phyloP scores from a whole-genome alignment of 2,888 invertebrate species.

The Pheosia gnoma region DNA sequence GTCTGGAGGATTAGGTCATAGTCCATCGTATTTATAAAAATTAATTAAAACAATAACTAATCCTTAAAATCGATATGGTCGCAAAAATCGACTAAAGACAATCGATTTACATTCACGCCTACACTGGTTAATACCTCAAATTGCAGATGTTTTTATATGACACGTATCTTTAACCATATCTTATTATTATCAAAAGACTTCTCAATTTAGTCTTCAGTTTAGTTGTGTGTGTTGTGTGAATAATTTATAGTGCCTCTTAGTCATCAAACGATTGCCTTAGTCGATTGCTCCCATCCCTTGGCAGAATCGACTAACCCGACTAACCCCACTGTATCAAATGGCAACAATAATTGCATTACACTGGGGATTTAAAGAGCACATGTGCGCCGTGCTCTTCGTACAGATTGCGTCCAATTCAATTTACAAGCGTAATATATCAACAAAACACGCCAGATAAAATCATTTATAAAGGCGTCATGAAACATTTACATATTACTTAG shows the following conservation, averaged over 20 bases:
- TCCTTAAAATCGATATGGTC: too few relatives aligned
- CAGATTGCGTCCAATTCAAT: constrained; percentile 80
- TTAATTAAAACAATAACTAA: too few relatives aligned
- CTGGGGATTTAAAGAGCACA: constrained; percentile 57
- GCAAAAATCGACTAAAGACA: too few relatives aligned
- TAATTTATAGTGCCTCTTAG: too few relatives aligned
- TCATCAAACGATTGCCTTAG: background rate
- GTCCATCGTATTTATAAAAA: too few relatives aligned
- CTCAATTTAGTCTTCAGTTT: background rate
- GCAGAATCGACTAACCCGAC: constrained; percentile 5
- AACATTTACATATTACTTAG: constrained; percentile 66
- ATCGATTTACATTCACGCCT: too few relatives aligned
- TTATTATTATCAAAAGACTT: too few relatives aligned
- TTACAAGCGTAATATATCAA: constrained; percentile 78
- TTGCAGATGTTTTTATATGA: too few relatives aligned
- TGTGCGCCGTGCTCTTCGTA: constrained; percentile 54
- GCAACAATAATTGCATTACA: constrained; percentile 42
- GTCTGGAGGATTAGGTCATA: too few relatives aligned
- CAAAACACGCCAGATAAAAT: constrained; percentile 75
- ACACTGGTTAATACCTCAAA: too few relatives aligned
- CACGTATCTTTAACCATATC: too few relatives aligned
- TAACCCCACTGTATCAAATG: constrained; percentile 11
- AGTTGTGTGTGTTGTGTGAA: too few relatives aligned
- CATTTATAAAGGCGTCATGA: constrained; percentile 79
- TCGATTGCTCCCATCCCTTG: background rate